phyloP scores from a whole-genome alignment of 2,888 invertebrate species.

The Meta bourneti region DNA sequence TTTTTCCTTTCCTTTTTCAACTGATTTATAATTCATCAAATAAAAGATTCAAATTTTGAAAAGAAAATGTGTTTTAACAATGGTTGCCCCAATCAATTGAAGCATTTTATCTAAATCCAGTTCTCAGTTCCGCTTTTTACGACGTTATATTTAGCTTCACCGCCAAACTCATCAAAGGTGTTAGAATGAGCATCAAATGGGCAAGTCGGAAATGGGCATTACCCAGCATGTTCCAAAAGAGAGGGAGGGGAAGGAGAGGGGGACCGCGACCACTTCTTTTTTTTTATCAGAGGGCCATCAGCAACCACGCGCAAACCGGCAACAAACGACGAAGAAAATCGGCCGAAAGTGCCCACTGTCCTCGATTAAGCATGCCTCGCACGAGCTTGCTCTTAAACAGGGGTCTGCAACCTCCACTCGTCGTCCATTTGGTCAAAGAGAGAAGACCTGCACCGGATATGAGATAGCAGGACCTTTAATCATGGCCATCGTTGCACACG shows the following conservation, averaged over 20 bases:
- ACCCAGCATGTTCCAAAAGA: background rate
- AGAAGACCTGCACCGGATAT: slow-evolving; percentile 53
- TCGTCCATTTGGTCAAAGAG: slow-evolving; percentile 36
- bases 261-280: slow-evolving; percentile 24
- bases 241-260: slow-evolving; percentile 2
- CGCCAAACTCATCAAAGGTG: no score
- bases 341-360: slow-evolving; percentile 17
- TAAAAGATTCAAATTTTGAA: no score
- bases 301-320: slow-evolving; percentile 21
- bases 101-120: no score
- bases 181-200: no score
- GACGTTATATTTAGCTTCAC: no score
- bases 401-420: slow-evolving; percentile 49
- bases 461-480: slow-evolving; percentile 61
- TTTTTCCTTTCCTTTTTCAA: no score
- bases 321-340: slow-evolving; percentile 46
- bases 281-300: background rate
- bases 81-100: no score
- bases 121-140: no score
- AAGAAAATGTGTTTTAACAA: no score
- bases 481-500: slow-evolving; percentile 64
- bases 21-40: no score
- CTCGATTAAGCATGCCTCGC: slow-evolving; percentile 66
- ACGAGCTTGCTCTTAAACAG: slow-evolving; percentile 60
- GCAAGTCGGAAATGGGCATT: background rate